Conservation (phyloP, 1,140 invertebrate species). For the Frieseomelitta varia region DNA sequence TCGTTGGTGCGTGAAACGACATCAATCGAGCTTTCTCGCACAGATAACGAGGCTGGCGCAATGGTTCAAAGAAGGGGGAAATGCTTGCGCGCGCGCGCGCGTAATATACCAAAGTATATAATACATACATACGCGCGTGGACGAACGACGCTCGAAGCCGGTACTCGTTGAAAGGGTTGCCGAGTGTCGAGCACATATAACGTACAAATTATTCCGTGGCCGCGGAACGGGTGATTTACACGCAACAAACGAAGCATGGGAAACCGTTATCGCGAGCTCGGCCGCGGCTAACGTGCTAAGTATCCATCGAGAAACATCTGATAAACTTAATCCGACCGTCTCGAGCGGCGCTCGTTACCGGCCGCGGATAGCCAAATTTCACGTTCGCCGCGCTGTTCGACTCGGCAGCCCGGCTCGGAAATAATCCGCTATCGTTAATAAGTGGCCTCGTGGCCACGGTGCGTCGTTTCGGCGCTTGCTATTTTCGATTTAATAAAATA, state of each 20-base stretch:
- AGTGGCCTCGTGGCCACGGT: too few species aligned
- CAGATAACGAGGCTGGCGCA: conserved; percentile 42
- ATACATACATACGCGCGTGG: background rate
- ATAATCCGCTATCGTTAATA: background rate
- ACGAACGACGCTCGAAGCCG: conserved; percentile 34
- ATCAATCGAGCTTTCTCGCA: conserved; percentile 42
- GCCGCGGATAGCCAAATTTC: conserved; percentile 15
- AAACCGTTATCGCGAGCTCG: conserved; percentile 46
- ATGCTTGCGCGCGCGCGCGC: background rate
- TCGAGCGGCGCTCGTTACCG: conserved; percentile 8
- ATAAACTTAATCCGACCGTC: conserved; percentile 21
- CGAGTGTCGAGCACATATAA: conserved; percentile 43
- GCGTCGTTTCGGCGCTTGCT: background rate
- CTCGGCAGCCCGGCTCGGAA: too few species aligned
- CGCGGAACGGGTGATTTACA: conserved; percentile 53
- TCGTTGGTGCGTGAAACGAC: conserved; percentile 43
- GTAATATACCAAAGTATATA: background rate
- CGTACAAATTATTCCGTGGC: conserved; percentile 49
- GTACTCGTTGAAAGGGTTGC: conserved; percentile 46
- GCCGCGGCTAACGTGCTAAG: conserved; percentile 42
- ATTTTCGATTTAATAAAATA: background rate
- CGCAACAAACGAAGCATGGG: conserved; percentile 50
- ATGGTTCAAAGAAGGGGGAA: background rate
- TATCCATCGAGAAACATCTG: conserved; percentile 48
- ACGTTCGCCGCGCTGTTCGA: background rate